Evolutionary conservation across 2,113 vertebrate genomes (phyloP), one percentile per base, ranked within the genome.

Genomic region (Polyodon spathula): DNA sequence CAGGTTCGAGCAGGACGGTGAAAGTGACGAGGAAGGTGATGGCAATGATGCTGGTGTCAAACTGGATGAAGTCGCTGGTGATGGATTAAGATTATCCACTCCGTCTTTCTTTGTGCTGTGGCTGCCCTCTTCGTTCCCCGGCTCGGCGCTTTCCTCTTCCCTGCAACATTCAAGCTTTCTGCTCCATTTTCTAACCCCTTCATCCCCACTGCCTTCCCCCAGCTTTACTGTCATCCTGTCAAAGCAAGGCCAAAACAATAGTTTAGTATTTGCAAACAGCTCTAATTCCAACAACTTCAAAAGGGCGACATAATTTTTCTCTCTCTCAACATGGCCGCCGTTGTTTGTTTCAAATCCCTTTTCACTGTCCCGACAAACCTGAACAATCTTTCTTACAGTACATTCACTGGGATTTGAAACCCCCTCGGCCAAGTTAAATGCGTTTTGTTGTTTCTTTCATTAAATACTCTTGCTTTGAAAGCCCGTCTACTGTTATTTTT

Each of bases 281-380:
- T 63, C 74, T 73, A 75, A 58, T 73, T 53, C 77, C 81, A 78
- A 77, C 73, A 79, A 88, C 77, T 86, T 85, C 76, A 80, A n/a
- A 80, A 80, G 84, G 72, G 81, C 81, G 79, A 72, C 78, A n/a
- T n/a, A 80, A 80, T 78, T 71, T 74, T 83, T 87, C 80, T 84
- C 87, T 88, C 82, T 79, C 90, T 92, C 94, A 98, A 98, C 94
- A 98, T 98, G 94, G 94, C 95, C 92, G 95, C 94, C 95, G 91
- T 93, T 96, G 95, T 97, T 98, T 97, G 93, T 94, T 90, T 92
- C 93, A 91, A 91, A 93, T 92, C 90, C 91, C 89, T 87, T 90
- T 79, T 71, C 88, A 83, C 84, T 82, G 92, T 94, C 92, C n/a
- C 89, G 88, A 83, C 86, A 89, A 88, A 82, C 80, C 81, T 81